Conservation (phyloP, 2,888 invertebrate species). For the Dryomyza anilis region DNA sequence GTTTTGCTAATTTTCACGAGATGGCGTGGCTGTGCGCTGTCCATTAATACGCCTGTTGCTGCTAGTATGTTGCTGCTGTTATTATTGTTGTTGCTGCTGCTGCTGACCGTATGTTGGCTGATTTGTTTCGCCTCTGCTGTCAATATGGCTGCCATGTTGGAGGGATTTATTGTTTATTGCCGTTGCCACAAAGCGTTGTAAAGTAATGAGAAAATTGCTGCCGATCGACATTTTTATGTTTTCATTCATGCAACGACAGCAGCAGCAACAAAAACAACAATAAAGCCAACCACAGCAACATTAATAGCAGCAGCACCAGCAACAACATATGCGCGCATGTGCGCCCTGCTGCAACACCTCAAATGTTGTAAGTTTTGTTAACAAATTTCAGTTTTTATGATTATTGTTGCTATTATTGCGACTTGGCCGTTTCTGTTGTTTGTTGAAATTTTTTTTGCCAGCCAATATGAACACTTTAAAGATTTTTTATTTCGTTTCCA, state of each 20-base stretch:
- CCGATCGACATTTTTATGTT: conserved; percentile 54
- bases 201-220: conserved; percentile 52
- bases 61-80: no score
- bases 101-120: no score
- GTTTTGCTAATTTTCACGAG: no score
- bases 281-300: no score
- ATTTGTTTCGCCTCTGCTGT: conserved; percentile 22
- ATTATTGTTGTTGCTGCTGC: no score
- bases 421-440: background rate
- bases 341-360: background rate
- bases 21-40: conserved; percentile 12
- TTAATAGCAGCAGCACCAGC: no score
- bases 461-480: background rate
- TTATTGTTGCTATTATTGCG: conserved; percentile 3
- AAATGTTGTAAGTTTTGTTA: background rate
- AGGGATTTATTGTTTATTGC: conserved; percentile 59
- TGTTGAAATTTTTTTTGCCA: background rate
- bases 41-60: background rate
- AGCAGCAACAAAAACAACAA: no score
- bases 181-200: conserved; percentile 56
- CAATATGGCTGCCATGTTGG: conserved; percentile 33
- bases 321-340: no score
- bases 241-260: conserved; percentile 48
- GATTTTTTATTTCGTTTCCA: background rate
- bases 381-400: conserved; percentile 14